Percentiles rank a stretch among this genome's conserved stretches.
Conservation (phyloP, 2,888 invertebrate genomes). For the Quadriops clusia region DNA sequence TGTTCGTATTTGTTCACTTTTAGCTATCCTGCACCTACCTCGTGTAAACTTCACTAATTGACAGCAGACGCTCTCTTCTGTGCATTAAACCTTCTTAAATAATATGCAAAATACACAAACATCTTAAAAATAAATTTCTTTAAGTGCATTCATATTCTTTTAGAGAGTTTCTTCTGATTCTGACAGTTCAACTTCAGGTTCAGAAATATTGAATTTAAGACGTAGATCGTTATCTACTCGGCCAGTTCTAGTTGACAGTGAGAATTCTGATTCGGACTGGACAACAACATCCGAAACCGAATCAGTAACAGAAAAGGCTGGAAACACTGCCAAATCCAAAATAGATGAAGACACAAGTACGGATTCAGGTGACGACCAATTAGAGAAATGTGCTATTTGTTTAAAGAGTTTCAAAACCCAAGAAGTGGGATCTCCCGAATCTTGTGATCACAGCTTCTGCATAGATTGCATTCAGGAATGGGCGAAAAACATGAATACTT, state of each 20-base stretch:
- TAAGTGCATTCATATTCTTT: too few relatives aligned
- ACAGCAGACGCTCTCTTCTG: too few relatives aligned
- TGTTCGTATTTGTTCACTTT: too few relatives aligned
- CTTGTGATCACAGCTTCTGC: conserved; percentile 85
- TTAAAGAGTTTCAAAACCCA: conserved; percentile 62
- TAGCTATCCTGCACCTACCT: too few relatives aligned
- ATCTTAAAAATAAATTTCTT: too few relatives aligned
- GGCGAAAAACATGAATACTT: conserved; percentile 92
- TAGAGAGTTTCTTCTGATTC: too few relatives aligned
- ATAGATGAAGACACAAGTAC: conserved; percentile 32
- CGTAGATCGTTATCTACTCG: conserved; percentile 6
- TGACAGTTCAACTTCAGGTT: conserved; percentile 9
- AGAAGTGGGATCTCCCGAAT: conserved; percentile 74
- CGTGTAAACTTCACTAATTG: too few relatives aligned
- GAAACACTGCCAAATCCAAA: not conserved
- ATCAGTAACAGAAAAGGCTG: not conserved
- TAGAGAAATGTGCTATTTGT: conserved; percentile 87
- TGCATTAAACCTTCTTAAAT: too few relatives aligned
- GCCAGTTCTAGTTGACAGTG: conserved; percentile 8
- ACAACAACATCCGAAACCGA: conserved; percentile 8
- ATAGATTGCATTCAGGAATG: conserved; percentile 83
- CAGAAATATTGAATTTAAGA: conserved; percentile 8
- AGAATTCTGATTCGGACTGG: conserved; percentile 13
- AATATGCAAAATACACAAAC: too few relatives aligned
- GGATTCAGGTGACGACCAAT: conserved; percentile 55